Evolutionary conservation across 1,140 invertebrate genomes (phyloP), one percentile per base, ranked within the genome.

Genomic region (Rhopalosiphum padi): DNA sequence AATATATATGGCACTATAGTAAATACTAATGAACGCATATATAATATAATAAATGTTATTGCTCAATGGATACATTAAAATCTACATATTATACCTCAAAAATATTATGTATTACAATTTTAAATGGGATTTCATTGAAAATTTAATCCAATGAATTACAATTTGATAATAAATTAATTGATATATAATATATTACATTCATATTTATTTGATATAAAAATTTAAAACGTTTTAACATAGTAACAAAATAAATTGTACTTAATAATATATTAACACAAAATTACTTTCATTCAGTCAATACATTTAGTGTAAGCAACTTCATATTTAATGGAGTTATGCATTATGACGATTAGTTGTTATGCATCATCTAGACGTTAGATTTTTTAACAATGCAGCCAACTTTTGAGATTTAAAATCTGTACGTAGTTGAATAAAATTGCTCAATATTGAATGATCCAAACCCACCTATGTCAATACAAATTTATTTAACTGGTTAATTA

Each of bases 401-500:
- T 98, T 98, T 94, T 98, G 97, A 83, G 97, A 97, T 95, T 98
- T 99, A 95, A 97, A 99, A 95, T 99, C 99, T 23, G 97, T 97
- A 94, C 99, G 96, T 41, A 99, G 96, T 95, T 99, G 98, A 94
- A 99, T 98, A 95, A 99, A 99, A 95, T 97, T 99, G 93, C 97
- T 96, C 22, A 99, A 95, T 94, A 99, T 97, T 0, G 97, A 97
- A 94, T 97, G 97, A 94, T 99, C 98, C 94, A 99, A 95, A 94
- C 97, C 97, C 94, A 97, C 97, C 98, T 99, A 96, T 93, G 96
- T 96, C 94, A 95, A 48, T 35, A 87, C 95, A 94, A 60, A 68
- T 43, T 8, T 30, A 43, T 68, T 53, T 7, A 90, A 60, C 22
- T 55, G 35, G 30, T 30, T 51, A 90, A 48, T 90, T 94, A 94